Evolutionary conservation across 2,888 invertebrate genomes (phyloP), one percentile per base, ranked within the genome.

Genomic region (Isotomurus palustris): DNA sequence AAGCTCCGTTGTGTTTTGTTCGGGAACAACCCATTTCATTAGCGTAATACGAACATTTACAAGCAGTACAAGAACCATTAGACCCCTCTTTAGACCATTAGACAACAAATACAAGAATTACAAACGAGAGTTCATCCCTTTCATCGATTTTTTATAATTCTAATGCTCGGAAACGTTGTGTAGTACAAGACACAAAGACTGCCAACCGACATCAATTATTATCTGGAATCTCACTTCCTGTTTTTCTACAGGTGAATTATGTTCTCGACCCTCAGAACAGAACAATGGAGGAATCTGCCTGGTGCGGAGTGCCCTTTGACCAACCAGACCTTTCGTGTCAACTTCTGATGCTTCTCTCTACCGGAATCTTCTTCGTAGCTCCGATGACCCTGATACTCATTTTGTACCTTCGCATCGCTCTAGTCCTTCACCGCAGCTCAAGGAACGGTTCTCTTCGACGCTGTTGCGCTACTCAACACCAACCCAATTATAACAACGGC

Each of bases 351-450:
- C 73, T 77, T 32, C 62, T 74, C n/a, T 76, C 77, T 4, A 76
- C 78, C 2, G 73, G 76, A 56, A 58, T 77, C n/a, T 76, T 78
- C 62, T 78, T 78, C 69, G 73, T 78, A 14, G 68, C 75, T 19
- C 78, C 78, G 2, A 74, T 78, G 74, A 72, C 75, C 2, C 67
- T 78, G 24, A 77, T 78, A 45, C 72, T 74, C 8, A 74, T 75
- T 14, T 72, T 78, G 6, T 78, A 78, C 66, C 68, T 73, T 14
- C 59, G 71, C 36, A 74, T 74, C 45, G 74, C 72, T 2, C 57
- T 72, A 29, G 72, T 72, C 8, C 70, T 74, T 24, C 72, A 73
- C 44, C 60, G 70, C 27, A 67, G 71, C 50, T 66, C 63, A 6
- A 45, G 58, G 8, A 68, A 64, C 48, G 65, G 64, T 6, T 70